Evolutionary conservation across 2,888 invertebrate genomes (phyloP), one percentile per base, ranked within the genome.

Genomic region (Eugnorisma glareosa): DNA sequence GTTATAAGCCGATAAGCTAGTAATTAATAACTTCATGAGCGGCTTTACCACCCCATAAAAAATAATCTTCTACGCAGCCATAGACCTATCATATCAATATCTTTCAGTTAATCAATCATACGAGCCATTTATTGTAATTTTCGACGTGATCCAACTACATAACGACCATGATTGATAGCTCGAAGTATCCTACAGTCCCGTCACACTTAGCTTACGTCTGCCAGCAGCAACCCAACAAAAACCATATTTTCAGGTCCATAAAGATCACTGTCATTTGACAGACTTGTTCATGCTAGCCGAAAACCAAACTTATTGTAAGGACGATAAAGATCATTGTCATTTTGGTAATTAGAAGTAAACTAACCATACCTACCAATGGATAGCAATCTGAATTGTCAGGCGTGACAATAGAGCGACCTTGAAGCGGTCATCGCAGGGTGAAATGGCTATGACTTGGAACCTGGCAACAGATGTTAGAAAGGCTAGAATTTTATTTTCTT

Each of bases 21-120:
- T 48, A 11, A n/a, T 51, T n/a, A n/a, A 54, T 54, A 54, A 15
- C 28, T 28, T 54, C 15, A 54, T 28, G 54, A 54, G n/a, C n/a
- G n/a, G 54, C 54, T 10, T 48, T 69, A 28, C 18, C 7, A 21
- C 15, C 61, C 0, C 10, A 31, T 1, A 43, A 24, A 59, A 54
- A 1, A n/a, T 51, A 48, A 48, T 18, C 28, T 57, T 0, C 18
- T 13, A 7, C 7, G 8, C 3, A 57, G 18, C 57, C 28, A 57
- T 28, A 57, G 6, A 51, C 8, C 57, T 64, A 64, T 35, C 79
- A 61, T 67, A 79, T 59, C 59, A 79, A 45, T 79, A 67, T 63
- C 4, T 63, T 45, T 48, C 37, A 63, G 51, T 61, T 64, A 74
- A 86, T 82, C 35, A 86, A 85, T 86, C 83, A 86, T 59, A 0